Percentiles rank a stretch among this genome's conserved stretches.
Evolutionary conservation across 1,140 invertebrate genomes (phyloP).

Genomic region (Ostrea denselamellosa): DNA sequence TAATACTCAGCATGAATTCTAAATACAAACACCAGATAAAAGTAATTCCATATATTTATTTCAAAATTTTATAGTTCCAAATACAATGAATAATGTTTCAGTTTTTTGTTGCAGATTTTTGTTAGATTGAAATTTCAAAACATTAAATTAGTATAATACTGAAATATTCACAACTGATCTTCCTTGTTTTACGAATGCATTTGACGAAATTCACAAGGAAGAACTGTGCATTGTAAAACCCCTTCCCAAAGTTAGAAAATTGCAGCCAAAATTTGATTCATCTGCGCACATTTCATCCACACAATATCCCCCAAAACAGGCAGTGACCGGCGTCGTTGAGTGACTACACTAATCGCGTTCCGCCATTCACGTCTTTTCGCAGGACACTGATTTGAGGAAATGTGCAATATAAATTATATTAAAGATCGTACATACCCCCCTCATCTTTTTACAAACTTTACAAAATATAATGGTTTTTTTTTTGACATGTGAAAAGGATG

Average conservation of each 20-base stretch:
- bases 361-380: slow-evolving; percentile 8
- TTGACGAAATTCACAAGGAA: slow-evolving; percentile 18
- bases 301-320: background rate
- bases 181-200: slow-evolving; percentile 1
- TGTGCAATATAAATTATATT: background rate
- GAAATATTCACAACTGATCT: background rate
- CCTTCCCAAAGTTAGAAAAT: background rate
- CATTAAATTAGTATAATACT: background rate
- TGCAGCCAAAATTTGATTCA: background rate
- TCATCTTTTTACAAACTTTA: background rate
- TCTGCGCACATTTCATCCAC: background rate
- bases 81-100: background rate
- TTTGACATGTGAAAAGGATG: background rate
- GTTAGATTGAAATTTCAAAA: background rate
- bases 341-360: background rate
- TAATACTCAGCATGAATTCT: background rate
- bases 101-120: background rate
- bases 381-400: background rate
- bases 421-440: background rate
- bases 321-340: slow-evolving; percentile 8
- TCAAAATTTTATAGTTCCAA: background rate
- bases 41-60: background rate
- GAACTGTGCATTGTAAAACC: background rate
- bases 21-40: background rate
- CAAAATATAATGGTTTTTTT: too few species aligned